A percentile compares a stretch with the other conserved stretches of the same genome.
phyloP scores from a whole-genome alignment of 2,797 vertebrate genomes.

The Rhinichthys osculus region DNA sequence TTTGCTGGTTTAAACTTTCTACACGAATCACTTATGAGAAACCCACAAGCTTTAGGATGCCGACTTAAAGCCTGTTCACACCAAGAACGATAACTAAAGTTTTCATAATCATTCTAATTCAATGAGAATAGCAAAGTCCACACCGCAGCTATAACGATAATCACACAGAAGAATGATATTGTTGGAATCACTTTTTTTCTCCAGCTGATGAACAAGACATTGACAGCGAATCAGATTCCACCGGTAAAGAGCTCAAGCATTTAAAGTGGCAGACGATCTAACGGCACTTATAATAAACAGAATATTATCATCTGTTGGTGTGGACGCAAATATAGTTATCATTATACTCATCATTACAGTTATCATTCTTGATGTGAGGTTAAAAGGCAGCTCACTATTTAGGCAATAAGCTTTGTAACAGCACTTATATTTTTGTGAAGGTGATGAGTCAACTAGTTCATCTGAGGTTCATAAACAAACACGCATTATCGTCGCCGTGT shows the following conservation, averaged over 20 bases:
- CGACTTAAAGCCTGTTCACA: neutral
- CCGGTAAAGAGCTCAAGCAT: neutral
- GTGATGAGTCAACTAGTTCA: neutral
- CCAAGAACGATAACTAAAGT: neutral
- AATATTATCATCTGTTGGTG: neutral
- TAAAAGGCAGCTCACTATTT: neutral
- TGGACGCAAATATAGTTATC: neutral
- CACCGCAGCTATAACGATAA: neutral
- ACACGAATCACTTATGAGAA: neutral
- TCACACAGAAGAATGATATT: neutral
- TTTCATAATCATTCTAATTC: neutral
- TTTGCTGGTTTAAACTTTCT: neutral
- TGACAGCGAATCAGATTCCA: neutral
- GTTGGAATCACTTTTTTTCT: neutral
- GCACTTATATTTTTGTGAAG: neutral
- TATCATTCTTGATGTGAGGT: neutral
- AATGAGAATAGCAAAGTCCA: neutral
- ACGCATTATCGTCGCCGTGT: neutral
- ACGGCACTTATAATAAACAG: neutral
- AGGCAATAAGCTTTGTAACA: neutral
- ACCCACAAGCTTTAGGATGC: neutral
- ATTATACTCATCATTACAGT: neutral
- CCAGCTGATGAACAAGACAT: neutral
- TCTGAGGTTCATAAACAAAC: constrained; percentile 20
- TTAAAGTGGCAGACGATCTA: neutral